Conservation (phyloP, 2,113 vertebrate species). For the Varanus komodoensis region DNA sequence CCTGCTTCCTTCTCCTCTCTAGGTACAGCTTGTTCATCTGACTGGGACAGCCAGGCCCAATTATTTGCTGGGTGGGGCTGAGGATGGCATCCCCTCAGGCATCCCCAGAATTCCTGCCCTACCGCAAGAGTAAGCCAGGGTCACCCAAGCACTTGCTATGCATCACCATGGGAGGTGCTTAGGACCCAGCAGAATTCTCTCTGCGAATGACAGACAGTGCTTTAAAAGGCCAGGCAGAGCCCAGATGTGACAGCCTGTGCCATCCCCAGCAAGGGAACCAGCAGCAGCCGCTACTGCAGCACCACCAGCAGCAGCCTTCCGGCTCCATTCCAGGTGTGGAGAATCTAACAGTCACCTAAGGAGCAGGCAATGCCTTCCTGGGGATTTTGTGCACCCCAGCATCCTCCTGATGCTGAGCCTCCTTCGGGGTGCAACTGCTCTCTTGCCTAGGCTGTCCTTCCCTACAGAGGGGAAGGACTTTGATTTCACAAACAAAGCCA, state of each 20-base stretch:
- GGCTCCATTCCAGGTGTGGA: background rate
- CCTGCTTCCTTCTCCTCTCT: background rate
- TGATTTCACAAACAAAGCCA: conserved; percentile 23
- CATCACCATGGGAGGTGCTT: conserved; percentile 40
- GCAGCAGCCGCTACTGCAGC: conserved; percentile 11
- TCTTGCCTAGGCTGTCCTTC: background rate
- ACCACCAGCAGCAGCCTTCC: background rate
- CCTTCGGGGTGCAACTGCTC: background rate
- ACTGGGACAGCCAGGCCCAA: background rate
- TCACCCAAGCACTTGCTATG: background rate
- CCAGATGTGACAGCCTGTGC: conserved; percentile 74
- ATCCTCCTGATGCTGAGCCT: background rate
- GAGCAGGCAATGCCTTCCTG: background rate
- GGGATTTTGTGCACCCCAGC: conserved; percentile 1
- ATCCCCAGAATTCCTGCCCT: background rate
- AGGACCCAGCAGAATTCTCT: conserved; percentile 70
- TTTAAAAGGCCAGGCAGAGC: conserved; percentile 50
- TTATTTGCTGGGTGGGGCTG: background rate
- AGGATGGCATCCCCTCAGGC: background rate
- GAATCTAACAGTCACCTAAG: conserved; percentile 23
- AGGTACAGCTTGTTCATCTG: background rate
- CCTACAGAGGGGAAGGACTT: conserved; percentile 3
- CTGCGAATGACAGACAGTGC: conserved; percentile 52
- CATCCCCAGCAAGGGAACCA: conserved; percentile 58
- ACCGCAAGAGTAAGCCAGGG: background rate